Percentiles rank a stretch among this genome's conserved stretches.
Evolutionary conservation across 2,888 invertebrate species (phyloP).

Genomic region (Volucella zonaria): DNA sequence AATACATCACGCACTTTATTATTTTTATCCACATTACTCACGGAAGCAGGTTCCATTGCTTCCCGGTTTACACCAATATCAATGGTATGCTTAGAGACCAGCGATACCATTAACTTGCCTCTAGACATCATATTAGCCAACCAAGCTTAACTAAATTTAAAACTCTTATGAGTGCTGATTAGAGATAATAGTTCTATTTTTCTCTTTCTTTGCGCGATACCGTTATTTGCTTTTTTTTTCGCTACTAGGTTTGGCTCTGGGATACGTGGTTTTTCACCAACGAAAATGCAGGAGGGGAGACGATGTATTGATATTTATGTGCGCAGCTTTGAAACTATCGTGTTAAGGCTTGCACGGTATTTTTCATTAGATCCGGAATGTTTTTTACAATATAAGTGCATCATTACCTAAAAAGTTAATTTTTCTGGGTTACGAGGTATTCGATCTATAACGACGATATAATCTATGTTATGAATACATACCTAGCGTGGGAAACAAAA

Average conservation of each 20-base stretch:
- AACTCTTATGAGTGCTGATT: neutral
- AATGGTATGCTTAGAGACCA: too few species aligned
- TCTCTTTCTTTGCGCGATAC: slow-evolving; percentile 8
- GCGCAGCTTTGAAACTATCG: slow-evolving; percentile 10
- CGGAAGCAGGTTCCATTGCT: too few species aligned
- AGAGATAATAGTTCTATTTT: neutral
- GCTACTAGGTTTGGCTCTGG: slow-evolving; percentile 6
- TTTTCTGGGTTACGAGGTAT: slow-evolving; percentile 3
- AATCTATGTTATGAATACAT: too few species aligned
- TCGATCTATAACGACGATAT: too few species aligned
- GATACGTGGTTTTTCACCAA: slow-evolving; percentile 15
- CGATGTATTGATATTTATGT: slow-evolving; percentile 7
- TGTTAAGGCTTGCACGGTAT: slow-evolving; percentile 17
- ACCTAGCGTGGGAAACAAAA: too few species aligned
- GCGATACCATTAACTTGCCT: too few species aligned
- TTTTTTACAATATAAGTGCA: slow-evolving; percentile 23
- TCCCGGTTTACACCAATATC: too few species aligned
- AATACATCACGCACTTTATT: too few species aligned
- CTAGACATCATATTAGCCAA: slow-evolving; percentile 16
- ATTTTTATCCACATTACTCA: too few species aligned
- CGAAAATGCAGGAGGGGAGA: slow-evolving; percentile 8
- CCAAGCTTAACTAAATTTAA: slow-evolving; percentile 10
- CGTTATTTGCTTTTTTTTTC: slow-evolving; percentile 11
- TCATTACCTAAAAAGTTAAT: neutral
- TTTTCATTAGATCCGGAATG: slow-evolving; percentile 9